Evolutionary conservation across 2,888 invertebrate genomes (phyloP).

Genomic region (Aleiodes testaceus): DNA sequence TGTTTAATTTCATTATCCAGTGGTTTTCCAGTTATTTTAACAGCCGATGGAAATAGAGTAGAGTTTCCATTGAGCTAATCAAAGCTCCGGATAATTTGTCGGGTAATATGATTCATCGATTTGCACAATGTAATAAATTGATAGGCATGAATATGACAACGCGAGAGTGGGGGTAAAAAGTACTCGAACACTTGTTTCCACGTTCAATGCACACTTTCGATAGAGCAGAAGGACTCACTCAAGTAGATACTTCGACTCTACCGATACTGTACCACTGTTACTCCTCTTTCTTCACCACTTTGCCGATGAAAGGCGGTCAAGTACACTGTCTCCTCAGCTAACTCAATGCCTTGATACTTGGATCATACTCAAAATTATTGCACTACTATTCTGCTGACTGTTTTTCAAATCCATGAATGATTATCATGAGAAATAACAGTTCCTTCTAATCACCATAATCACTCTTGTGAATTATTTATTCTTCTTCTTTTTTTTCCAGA

Average conservation of each 20-base stretch:
- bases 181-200: constrained; percentile 34
- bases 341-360: constrained; percentile 10
- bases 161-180: background rate
- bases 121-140: background rate
- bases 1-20: background rate
- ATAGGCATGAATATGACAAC: constrained; percentile 15
- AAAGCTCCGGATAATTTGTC: background rate
- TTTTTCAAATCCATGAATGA: background rate
- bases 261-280: constrained; percentile 1
- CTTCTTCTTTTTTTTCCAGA: no score
- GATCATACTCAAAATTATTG: constrained; percentile 4
- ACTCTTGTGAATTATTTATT: no score
- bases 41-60: background rate
- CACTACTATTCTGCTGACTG: background rate
- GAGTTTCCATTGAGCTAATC: constrained; percentile 28
- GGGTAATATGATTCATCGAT: background rate
- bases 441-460: no score
- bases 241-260: constrained; percentile 8
- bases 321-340: constrained; percentile 18
- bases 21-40: background rate
- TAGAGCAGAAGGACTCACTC: constrained; percentile 18
- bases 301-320: constrained; percentile 33
- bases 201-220: constrained; percentile 38
- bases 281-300: constrained; percentile 17
- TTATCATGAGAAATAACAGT: background rate